These are phyloP conservation scores for Amblyraja radiata DNA, from an alignment of 2,797 vertebrate species.

Conservation along the genomic window DNA sequence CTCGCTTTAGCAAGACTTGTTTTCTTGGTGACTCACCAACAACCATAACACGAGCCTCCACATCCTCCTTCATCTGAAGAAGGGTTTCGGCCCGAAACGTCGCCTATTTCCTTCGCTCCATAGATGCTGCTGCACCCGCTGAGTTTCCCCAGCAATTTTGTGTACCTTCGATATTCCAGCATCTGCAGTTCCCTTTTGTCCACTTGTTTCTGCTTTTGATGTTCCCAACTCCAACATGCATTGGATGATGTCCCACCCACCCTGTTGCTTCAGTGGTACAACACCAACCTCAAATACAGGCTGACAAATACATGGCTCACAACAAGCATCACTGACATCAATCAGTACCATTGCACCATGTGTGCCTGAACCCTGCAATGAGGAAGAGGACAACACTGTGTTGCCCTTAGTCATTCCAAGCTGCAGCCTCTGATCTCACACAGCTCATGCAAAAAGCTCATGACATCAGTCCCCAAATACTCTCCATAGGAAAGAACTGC, in stretches of 20 bases:
- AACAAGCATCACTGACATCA: background rate
- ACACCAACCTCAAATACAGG: background rate
- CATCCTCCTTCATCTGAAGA: background rate
- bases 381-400: background rate
- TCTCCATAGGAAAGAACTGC: background rate
- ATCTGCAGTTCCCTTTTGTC: too few species aligned
- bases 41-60: background rate
- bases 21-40: background rate
- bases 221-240: too few species aligned
- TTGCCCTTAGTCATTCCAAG: background rate
- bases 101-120: too few species aligned
- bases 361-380: background rate
- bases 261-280: background rate
- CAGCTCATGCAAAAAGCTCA: background rate
- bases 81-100: too few species aligned
- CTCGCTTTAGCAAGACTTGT: background rate
- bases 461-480: background rate
- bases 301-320: background rate
- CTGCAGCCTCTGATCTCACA: background rate
- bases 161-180: too few species aligned
- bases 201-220: background rate
- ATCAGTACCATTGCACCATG: background rate
- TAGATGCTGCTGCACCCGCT: too few species aligned
- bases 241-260: background rate
- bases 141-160: too few species aligned